phyloP scores from a whole-genome alignment of 2,113 vertebrate species.

The Trochalopteron elliotii region DNA sequence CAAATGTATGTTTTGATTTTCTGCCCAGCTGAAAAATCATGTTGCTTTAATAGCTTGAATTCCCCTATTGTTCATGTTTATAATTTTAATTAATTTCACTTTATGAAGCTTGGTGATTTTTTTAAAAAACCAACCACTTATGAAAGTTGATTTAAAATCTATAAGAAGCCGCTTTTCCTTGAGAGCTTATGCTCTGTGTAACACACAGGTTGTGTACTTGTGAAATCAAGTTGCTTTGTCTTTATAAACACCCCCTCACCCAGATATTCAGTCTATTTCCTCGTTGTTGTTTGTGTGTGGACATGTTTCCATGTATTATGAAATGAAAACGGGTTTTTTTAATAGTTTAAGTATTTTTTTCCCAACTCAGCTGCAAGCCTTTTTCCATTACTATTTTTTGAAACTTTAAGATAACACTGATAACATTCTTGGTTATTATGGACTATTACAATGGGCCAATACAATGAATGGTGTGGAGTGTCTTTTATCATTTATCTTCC shows the following conservation, averaged over 20 bases:
- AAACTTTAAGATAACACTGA: neutral
- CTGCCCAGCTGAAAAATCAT: conserved; percentile 58
- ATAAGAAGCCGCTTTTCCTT: neutral
- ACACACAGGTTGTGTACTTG: neutral
- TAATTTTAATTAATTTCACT: conserved; percentile 32
- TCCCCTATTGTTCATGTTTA: conserved; percentile 40
- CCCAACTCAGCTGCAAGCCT: neutral
- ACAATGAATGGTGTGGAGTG: neutral
- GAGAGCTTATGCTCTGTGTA: neutral
- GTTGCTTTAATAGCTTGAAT: conserved; percentile 49
- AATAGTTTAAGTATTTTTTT: neutral
- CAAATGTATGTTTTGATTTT: conserved; percentile 58
- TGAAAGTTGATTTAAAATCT: neutral
- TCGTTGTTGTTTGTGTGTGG: neutral
- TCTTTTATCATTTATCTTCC: neutral
- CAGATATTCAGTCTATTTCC: neutral
- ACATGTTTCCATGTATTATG: neutral
- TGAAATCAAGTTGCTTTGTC: neutral
- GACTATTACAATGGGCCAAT: neutral
- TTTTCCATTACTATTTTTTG: neutral
- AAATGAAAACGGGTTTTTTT: neutral
- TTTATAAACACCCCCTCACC: neutral
- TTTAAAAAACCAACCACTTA: neutral
- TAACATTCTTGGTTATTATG: neutral
- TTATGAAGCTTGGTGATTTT: neutral